A percentile compares a stretch with the other conserved stretches of the same genome.
Evolutionary conservation across 2,888 invertebrate genomes (phyloP).

Genomic region (Rugalucina vietnamica): DNA sequence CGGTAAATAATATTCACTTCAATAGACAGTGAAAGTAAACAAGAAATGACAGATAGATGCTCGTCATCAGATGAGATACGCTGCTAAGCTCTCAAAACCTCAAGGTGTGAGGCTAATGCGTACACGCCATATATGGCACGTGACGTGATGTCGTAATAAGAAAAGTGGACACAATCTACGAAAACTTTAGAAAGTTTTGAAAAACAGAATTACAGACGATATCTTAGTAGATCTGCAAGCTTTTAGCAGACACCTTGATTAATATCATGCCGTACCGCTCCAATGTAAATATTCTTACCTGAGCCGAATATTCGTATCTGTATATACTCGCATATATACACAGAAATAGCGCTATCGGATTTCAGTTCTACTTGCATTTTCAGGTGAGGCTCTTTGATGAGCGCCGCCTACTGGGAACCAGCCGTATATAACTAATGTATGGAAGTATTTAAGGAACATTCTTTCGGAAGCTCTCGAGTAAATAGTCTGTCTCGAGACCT

Average conservation of each 20-base stretch:
- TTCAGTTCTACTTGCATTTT: constrained; percentile 62
- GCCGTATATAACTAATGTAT: constrained; percentile 73
- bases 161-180: background rate
- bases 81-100: background rate
- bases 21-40: constrained; percentile 19
- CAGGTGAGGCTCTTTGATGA: constrained; percentile 55
- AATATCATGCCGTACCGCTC: background rate
- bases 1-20: constrained; percentile 6
- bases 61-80: constrained; percentile 1
- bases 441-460: constrained; percentile 78
- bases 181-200: background rate
- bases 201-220: background rate
- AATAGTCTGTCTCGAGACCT: constrained; percentile 69
- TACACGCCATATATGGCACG: constrained; percentile 10
- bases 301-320: background rate
- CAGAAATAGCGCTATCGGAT: constrained; percentile 44
- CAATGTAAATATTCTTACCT: background rate
- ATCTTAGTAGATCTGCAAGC: no score
- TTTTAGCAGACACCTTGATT: background rate
- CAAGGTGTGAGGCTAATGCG: background rate
- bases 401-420: constrained; percentile 69
- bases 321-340: background rate
- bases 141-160: background rate
- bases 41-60: background rate
- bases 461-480: constrained; percentile 72